Conservation (phyloP, 1,140 invertebrate species). For the Dinoponera quadriceps region DNA sequence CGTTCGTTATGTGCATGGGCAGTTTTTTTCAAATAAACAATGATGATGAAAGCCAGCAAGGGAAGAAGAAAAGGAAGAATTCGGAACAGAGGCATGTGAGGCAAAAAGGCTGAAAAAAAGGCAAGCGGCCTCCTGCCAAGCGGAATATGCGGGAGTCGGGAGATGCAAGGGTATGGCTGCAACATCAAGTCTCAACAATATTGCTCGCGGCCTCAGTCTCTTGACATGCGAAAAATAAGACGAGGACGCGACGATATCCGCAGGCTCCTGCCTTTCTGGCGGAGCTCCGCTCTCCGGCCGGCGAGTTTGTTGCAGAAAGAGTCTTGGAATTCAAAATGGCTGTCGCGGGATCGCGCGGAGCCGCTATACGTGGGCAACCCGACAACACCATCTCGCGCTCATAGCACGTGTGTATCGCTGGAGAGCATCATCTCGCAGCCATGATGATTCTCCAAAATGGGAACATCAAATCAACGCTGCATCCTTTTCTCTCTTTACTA, state of each 20-base stretch:
- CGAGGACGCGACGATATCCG: constrained; percentile 66
- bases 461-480: constrained; percentile 3
- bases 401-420: constrained; percentile 45
- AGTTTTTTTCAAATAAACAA: not conserved
- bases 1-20: not conserved
- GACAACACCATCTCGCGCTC: constrained; percentile 60
- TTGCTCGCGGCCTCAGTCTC: constrained; percentile 76
- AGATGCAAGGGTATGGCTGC: constrained; percentile 67
- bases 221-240: constrained; percentile 83
- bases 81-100: not conserved
- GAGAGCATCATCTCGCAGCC: constrained; percentile 31
- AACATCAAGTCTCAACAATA: constrained; percentile 85
- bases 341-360: constrained; percentile 72
- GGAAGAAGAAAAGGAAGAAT: not conserved
- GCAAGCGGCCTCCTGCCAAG: constrained; percentile 58
- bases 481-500: not conserved
- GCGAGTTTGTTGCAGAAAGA: constrained; percentile 66
- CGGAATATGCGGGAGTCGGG: constrained; percentile 12
- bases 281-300: constrained; percentile 1
- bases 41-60: not conserved
- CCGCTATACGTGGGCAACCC: constrained; percentile 69
- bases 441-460: constrained; percentile 35
- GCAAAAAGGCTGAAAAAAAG: constrained; percentile 32
- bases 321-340: constrained; percentile 85
- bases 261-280: constrained; percentile 19